These are phyloP conservation scores for Iguana delicatissima DNA, from an alignment of 2,797 vertebrate genomes.

Conservation along the genomic window DNA sequence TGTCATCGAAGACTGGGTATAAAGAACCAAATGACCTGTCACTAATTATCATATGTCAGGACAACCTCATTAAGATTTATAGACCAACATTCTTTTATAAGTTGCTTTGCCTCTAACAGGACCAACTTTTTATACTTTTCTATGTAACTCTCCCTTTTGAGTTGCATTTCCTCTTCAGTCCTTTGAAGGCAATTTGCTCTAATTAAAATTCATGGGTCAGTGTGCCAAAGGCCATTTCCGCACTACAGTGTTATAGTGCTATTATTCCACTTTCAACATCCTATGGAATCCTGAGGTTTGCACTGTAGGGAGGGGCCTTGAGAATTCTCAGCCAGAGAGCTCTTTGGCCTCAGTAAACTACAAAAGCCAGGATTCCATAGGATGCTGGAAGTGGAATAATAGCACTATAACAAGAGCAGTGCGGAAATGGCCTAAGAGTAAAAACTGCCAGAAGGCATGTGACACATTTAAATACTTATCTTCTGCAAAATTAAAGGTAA, in stretches of 20 bases:
- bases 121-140: background rate
- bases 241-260: too few relatives aligned
- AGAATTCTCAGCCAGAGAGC: too few relatives aligned
- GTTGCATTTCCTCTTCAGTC: background rate
- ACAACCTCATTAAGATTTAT: background rate
- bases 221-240: too few relatives aligned
- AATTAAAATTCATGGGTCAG: background rate
- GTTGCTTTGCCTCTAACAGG: background rate
- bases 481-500: conserved; percentile 53
- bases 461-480: conserved; percentile 43
- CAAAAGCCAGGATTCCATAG: too few relatives aligned
- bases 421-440: background rate
- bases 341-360: too few relatives aligned
- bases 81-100: background rate
- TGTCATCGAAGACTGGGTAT: background rate
- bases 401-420: too few relatives aligned
- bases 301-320: too few relatives aligned
- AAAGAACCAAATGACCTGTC: background rate
- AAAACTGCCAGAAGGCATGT: background rate
- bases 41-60: background rate
- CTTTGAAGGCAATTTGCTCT: background rate
- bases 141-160: background rate
- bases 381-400: too few relatives aligned
- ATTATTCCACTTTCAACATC: too few relatives aligned
- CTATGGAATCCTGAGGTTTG: too few relatives aligned